Evolutionary conservation across 1,140 invertebrate genomes (phyloP), one percentile per base, ranked within the genome.

Genomic region (Cyphomyrmex costatus): DNA sequence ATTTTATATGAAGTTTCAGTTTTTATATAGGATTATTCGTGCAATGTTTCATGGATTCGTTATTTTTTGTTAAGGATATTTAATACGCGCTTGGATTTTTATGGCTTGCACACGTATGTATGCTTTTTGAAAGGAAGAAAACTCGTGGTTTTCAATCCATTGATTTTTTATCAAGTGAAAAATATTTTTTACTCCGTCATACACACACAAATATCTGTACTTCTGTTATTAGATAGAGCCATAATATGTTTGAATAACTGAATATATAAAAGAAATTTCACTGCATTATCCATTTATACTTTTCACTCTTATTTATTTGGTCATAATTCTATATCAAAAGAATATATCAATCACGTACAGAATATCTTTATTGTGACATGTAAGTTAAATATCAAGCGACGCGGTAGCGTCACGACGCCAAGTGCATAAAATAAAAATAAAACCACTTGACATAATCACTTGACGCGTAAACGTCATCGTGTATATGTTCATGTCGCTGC

Each of bases 51-150:
- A 73, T 8, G 24, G 19, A 60, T 73, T 46, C 58, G 65, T 27
- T 71, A n/a, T 58, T 73, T 73, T 82, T 42, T 71, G n/a, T 71
- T 27, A 83, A 60, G 42, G 5, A 2, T 60, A 61, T 82, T 58
- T n/a, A n/a, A 82, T 73, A 30, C 36, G 7, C 14, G 36, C 7
- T 33, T 24, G 68, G 53, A 30, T 60, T 83, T 71, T 74, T 53
- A 66, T 66, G 27, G 49, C 42, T 12, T 53, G 14, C 49, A 58
- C 19, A 58, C 19, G 19, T 79, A n/a, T 70, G 19, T 82, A 73
- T 60, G 49, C 30, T 27, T 82, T 82, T 71, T 71, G 63, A 60
- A 82, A 60, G 46, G 14, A 83, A 73, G 79, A 73, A 83, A 83
- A 19, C 33, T 46, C 10, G 10, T 36, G 33, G 10, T 19, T 80